Conservation (phyloP, 2,797 vertebrate species). For the Pangasius macronema region DNA sequence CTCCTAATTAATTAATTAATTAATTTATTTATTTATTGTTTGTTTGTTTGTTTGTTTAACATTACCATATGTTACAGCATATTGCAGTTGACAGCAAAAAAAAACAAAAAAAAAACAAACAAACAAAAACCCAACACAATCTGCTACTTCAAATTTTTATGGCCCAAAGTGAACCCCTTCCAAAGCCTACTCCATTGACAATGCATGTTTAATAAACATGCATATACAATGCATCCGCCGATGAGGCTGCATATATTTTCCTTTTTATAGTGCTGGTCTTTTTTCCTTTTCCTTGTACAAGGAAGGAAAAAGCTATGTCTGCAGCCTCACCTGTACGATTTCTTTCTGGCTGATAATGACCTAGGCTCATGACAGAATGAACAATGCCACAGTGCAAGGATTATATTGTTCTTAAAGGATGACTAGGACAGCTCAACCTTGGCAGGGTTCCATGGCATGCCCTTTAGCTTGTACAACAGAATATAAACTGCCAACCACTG, state of each 20-base stretch:
- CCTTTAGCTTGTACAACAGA: neutral
- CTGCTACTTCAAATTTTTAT: too few relatives aligned
- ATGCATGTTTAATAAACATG: neutral
- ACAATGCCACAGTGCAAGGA: neutral
- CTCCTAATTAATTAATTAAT: too few relatives aligned
- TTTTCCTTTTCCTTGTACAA: neutral
- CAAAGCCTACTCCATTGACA: too few relatives aligned
- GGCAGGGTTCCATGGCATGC: neutral
- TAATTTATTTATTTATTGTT: too few relatives aligned
- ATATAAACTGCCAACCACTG: too few relatives aligned
- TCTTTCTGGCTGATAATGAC: neutral
- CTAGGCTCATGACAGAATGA: neutral
- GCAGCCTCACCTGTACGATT: neutral
- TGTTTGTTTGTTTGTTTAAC: too few relatives aligned
- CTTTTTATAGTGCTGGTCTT: neutral
- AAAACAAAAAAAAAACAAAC: too few relatives aligned
- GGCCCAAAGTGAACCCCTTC: too few relatives aligned
- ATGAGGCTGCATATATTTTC: neutral
- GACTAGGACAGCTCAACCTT: neutral
- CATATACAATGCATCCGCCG: too few relatives aligned
- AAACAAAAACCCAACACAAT: too few relatives aligned
- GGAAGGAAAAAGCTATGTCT: neutral
- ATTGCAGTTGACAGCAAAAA: too few relatives aligned
- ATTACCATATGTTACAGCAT: too few relatives aligned
- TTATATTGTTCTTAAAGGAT: neutral